Base-by-base conservation (phyloP, 2,888 invertebrate genomes). In the Latrodectus hesperus region DNA sequence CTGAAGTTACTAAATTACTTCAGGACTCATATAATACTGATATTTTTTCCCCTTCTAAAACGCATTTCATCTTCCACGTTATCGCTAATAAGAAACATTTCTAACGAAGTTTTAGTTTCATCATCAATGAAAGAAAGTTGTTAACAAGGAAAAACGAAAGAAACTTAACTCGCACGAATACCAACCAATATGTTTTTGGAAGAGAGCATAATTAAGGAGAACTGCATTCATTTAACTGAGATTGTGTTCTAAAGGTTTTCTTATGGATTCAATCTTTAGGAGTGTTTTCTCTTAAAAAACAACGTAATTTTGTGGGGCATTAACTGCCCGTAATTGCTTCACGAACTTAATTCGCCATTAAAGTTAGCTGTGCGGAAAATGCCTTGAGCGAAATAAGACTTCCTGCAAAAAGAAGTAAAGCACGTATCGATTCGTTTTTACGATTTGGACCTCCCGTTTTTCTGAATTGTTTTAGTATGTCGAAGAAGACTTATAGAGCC, bases 301-400 rank as follows among this genome's bases (percentile, higher is more conserved):
- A 60, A 60, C n/a, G 60, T n/a, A 16, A 60, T 16, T 60, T n/a
- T 60, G 60, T 60, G n/a, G 10, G n/a, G 76, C 76, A 83, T 83
- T 83, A 83, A 64, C 74, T 67, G 38, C 67, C 53, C 10, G 76
- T 76, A 83, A 83, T 83, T 76, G 83, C 76, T 49, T 52, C 70
- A 71, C 52, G 70, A 83, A 76, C 76, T 83, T 83, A 83, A 83
- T 83, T 83, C 75, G 64, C 83, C 83, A 83, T 83, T 83, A 76
- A 83, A 83, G 76, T 71, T 74, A 55, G 26, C 26, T 16, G 71
- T 79, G 76, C 70, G 71, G 71, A 76, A 83, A 77, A 60, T 64
- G 60, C 60, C n/a, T 9, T 60, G n/a, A 60, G 12, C 60, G 60
- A 60, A 60, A 60, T 60, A 38, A 38, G 60, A n/a, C n/a, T 60